A percentile compares a stretch with the other conserved stretches of the same genome.
phyloP scores from a whole-genome alignment of 2,113 vertebrate species.

The Acanthochromis polyacanthus region DNA sequence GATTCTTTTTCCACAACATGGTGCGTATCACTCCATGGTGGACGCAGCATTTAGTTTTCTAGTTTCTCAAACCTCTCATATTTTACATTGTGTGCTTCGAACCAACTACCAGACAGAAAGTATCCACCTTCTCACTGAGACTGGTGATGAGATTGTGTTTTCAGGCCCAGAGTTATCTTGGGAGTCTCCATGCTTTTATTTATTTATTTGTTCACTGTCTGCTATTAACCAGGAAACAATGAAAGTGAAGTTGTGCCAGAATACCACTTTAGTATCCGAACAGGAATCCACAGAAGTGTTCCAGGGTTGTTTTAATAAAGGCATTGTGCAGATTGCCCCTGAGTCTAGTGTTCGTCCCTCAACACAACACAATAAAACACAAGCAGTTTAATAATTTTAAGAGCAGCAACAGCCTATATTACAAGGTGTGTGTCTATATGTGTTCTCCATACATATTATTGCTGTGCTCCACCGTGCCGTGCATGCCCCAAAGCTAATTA shows the following conservation, averaged over 20 bases:
- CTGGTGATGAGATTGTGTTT: conserved; percentile 14
- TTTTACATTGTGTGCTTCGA: neutral
- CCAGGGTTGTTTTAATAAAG: conserved; percentile 58
- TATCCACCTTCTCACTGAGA: neutral
- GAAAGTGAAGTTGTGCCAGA: conserved; percentile 44
- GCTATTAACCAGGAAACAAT: conserved; percentile 32
- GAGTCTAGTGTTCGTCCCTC: conserved; percentile 18
- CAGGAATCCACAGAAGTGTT: conserved; percentile 46
- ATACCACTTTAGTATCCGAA: conserved; percentile 38
- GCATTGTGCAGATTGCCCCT: conserved; percentile 43
- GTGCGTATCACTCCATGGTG: neutral
- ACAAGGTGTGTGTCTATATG: conserved; percentile 6
- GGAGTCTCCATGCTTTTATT: conserved; percentile 19
- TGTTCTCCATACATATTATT: conserved; percentile 23
- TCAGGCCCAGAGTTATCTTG: conserved; percentile 14
- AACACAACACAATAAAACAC: conserved; percentile 63
- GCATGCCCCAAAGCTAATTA: conserved; percentile 45
- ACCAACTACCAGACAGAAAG: neutral
- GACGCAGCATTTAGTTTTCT: neutral
- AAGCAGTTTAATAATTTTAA: conserved; percentile 44
- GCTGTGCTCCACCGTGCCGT: conserved; percentile 18
- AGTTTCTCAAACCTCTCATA: neutral
- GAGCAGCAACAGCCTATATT: conserved; percentile 21
- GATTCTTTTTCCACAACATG: neutral
- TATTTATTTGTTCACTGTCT: conserved; percentile 43